Evolutionary conservation across 2,797 vertebrate genomes (phyloP), one percentile per base, ranked within the genome.

Genomic region (Pygocentrus nattereri): DNA sequence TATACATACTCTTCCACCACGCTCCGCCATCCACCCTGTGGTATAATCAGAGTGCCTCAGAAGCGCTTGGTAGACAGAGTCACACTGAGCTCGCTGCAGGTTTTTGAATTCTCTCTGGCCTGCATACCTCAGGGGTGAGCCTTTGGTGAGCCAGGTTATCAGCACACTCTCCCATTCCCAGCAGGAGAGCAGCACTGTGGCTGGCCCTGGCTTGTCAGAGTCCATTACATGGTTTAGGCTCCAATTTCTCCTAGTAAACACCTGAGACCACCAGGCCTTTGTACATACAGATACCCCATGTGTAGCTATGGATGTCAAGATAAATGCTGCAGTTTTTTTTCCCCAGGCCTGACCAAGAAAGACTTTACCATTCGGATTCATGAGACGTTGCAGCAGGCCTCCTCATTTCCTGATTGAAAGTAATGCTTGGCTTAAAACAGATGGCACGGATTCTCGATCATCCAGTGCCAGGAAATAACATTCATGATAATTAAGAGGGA

Each of bases 191-290:
- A 64, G 68, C 44, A 50, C 67, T 79, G 49, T 30, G 72, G 79
- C 71, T 52, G 47, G 67, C 68, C 75, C 54, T 44, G 62, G 76
- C 71, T 84, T 82, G 72, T 74, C 68, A 69, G 81, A 84, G 69
- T 58, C 80, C 72, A 86, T 84, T 82, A 81, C 52, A 69, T 68
- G 78, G 65, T 69, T 49, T 71, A 70, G 74, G 59, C 75, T 85
- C 75, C 78, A 80, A 85, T 87, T 86, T 86, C 75, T 82, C 38
- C 65, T 78, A 64, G 86, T 82, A 84, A 86, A 86, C 81, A 86
- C 68, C 82, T 67, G 78, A 84, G 68, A 70, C 82, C 5, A 34
- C 68, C 52, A 38, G 76, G 76, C 74, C 59, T 77, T 86, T 86
- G 78, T 79, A 80, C 76, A 73, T 64, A 64, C 49, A 34, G 74